A percentile compares a stretch with the other conserved stretches of the same genome.
Evolutionary conservation across 2,888 invertebrate species (phyloP).

Genomic region (Drosophila nr. medialis): DNA sequence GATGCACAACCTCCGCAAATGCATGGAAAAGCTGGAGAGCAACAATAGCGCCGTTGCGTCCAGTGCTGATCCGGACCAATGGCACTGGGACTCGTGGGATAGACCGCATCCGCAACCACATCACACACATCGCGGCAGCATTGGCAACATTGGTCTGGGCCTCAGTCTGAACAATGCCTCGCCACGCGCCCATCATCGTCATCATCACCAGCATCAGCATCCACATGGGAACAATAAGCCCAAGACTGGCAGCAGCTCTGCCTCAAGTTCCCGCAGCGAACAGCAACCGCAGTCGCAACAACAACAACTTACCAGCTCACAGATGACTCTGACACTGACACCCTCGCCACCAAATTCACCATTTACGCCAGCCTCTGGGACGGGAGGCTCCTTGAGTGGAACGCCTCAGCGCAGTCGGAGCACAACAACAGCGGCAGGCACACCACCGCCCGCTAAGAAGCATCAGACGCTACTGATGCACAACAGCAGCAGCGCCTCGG

Average conservation of each 20-base stretch:
- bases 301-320: conserved; percentile 62
- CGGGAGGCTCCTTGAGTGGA: conserved; percentile 64
- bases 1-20: conserved; percentile 93
- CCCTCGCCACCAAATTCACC: conserved; percentile 85
- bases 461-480: conserved; percentile 87
- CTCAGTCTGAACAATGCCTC: conserved; percentile 71
- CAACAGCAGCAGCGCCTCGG: conserved; percentile 33
- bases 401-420: conserved; percentile 80
- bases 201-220: conserved; percentile 34
- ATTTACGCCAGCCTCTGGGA: conserved; percentile 68
- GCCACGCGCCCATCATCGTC: conserved; percentile 80
- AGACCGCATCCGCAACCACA: conserved; percentile 86
- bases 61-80: conserved; percentile 79
- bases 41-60: conserved; percentile 19
- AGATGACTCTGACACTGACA: conserved; percentile 82
- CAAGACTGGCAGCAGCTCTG: conserved; percentile 23
- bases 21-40: conserved; percentile 83
- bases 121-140: conserved; percentile 82
- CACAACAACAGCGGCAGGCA: conserved; percentile 68
- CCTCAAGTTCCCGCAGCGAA: conserved; percentile 45
- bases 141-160: conserved; percentile 80
- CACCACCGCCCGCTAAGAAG: conserved; percentile 92
- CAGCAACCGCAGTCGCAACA: conserved; percentile 32
- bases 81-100: conserved; percentile 99
- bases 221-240: conserved; percentile 32